phyloP scores from a whole-genome alignment of 2,797 vertebrate species.

The Distichodus sexfasciatus region DNA sequence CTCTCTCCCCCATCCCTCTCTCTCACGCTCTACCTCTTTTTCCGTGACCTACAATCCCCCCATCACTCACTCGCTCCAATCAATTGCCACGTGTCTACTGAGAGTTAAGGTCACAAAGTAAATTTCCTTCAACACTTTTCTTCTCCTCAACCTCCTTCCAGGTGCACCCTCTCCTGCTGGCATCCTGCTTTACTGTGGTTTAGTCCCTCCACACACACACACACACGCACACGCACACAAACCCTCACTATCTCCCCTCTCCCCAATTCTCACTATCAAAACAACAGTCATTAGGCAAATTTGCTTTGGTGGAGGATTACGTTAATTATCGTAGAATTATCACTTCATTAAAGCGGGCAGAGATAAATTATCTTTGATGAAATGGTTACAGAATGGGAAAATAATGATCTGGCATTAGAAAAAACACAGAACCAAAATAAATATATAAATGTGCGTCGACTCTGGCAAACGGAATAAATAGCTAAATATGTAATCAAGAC shows the following conservation, averaged over 20 bases:
- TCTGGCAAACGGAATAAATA: slow-evolving; percentile 51
- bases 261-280: slow-evolving; percentile 71
- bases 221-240: too few relatives aligned
- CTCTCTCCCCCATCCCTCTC: not conserved
- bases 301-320: slow-evolving; percentile 78
- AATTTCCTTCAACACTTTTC: slow-evolving; percentile 52
- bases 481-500: slow-evolving; percentile 55
- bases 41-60: slow-evolving; percentile 62
- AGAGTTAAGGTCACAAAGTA: slow-evolving; percentile 65
- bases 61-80: slow-evolving; percentile 61
- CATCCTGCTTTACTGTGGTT: slow-evolving; percentile 58
- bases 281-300: slow-evolving; percentile 80
- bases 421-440: slow-evolving; percentile 38
- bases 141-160: slow-evolving; percentile 47
- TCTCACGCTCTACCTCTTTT: not conserved
- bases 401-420: slow-evolving; percentile 65
- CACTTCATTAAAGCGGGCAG: slow-evolving; percentile 80
- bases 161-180: slow-evolving; percentile 48
- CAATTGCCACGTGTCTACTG: slow-evolving; percentile 50
- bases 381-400: slow-evolving; percentile 73
- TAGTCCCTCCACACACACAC: slow-evolving; percentile 60
- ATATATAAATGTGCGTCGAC: slow-evolving; percentile 41
- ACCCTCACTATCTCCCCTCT: slow-evolving; percentile 64
- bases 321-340: slow-evolving; percentile 80
- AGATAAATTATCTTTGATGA: slow-evolving; percentile 78